Conservation (phyloP, 2,888 invertebrate species). For the Epiblema foenella region DNA sequence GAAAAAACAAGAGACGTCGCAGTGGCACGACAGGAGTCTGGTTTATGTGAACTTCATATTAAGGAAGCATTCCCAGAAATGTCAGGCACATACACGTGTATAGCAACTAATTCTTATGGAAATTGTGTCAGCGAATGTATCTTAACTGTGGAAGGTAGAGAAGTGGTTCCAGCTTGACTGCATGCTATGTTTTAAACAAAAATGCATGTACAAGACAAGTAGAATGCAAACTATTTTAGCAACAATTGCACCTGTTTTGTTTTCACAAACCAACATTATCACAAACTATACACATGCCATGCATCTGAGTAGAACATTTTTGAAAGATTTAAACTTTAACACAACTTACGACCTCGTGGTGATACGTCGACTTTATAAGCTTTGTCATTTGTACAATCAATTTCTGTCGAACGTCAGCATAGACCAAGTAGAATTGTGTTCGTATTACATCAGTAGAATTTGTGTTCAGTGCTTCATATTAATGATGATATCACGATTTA, state of each 20-base stretch:
- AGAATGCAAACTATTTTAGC: conserved; percentile 32
- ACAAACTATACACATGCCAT: conserved; percentile 62
- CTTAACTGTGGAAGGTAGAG: conserved; percentile 92
- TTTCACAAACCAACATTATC: conserved; percentile 40
- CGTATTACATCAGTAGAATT: conserved; percentile 22
- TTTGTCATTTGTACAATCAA: background rate
- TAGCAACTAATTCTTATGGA: conserved; percentile 93
- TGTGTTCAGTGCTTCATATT: conserved; percentile 26
- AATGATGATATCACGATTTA: conserved; percentile 39
- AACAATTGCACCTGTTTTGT: conserved; percentile 41
- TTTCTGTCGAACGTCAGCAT: background rate
- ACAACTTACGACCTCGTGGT: conserved; percentile 35
- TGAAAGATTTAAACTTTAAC: conserved; percentile 46
- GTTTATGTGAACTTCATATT: conserved; percentile 91
- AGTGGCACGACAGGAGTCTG: conserved; percentile 90
- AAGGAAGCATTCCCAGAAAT: conserved; percentile 96
- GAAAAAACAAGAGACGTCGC: conserved; percentile 91
- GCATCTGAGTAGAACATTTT: conserved; percentile 70
- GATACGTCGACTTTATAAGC: conserved; percentile 1
- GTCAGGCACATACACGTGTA: conserved; percentile 93
- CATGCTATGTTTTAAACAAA: conserved; percentile 55
- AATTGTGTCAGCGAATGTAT: conserved; percentile 90
- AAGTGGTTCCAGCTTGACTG: conserved; percentile 60
- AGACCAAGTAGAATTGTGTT: no score
- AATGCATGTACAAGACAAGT: conserved; percentile 46